Evolutionary conservation across 2,113 vertebrate genomes (phyloP), one percentile per base, ranked within the genome.

Genomic region (Leptosomus discolor): DNA sequence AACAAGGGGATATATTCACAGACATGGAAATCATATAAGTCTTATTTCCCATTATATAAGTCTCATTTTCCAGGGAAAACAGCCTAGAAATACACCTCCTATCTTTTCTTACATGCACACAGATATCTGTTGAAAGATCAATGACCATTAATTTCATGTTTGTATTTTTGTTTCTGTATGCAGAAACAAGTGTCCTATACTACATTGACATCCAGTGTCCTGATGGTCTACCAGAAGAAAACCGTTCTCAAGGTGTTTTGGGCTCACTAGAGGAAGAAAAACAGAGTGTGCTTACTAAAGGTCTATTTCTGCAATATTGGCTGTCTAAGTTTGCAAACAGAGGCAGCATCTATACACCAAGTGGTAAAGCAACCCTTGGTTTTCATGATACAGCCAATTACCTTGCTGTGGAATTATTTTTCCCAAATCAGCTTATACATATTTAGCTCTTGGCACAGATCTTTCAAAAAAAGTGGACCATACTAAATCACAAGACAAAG

Each of bases 401-500:
- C 50, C 37, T 78, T 87, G 27, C 43, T 56, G 39, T 48, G 50
- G 76, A 89, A 69, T 43, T 78, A 36, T 89, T 94, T 90, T 71
- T 41, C 65, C 56, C 34, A 51, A 90, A 85, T 53, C 39, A 91
- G 37, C 85, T 95, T 69, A 60, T 71, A 82, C 32, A 48, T 7
- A 8, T 41, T 87, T 53, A n/a, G 34, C 9, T 94, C 27, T 68
- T 22, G 13, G 79, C 64, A 81, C 3, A 43, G 51, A 48, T 34
- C 30, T 85, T 85, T 57, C 4, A 37, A 18, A 63, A 67, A 57
- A 71, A 39, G 30, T 30, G 57, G 53, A 79, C 37, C 26, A 57
- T 64, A 50, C 48, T 90, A 92, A 95, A 92, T 85, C 84, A 75
- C 21, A 34, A 65, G 91, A 96, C 96, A 97, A 94, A 96, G 92